Evolutionary conservation across 2,113 vertebrate genomes (phyloP), one percentile per base, ranked within the genome.

Genomic region (Danio rerio): DNA sequence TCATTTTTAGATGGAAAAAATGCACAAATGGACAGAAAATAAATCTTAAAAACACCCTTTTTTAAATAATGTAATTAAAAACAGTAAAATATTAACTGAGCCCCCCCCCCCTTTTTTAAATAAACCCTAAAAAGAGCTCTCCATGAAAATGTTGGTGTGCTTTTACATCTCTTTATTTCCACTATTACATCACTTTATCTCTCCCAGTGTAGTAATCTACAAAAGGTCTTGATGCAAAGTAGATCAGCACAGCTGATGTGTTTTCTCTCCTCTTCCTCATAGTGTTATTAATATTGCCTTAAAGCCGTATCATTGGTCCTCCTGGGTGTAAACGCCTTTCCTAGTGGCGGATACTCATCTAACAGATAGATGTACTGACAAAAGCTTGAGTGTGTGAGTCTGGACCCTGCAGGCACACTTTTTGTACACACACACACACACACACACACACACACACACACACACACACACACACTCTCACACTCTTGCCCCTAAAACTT

Each of bases 341-440:
- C 42, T 73, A 47, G 65, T 45, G n/a, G 42, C 9, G 5, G 15
- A 69, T 47, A n/a, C 71, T 2, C 50, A 53, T 72, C 13, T 73
- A 21, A n/a, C 16, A 21, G 71, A 73, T 73, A 42, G 31, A 73
- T n/a, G n/a, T 10, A 12, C 49, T 6, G 7, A 55, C 63, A 66
- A 43, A 66, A 40, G 40, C 9, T 0, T n/a, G 45, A 20, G 42
- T 50, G 58, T 77, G 55, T 59, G n/a, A 49, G 71, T 52, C 21
- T 78, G 61, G 13, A 53, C 58, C 76, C 76, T 50, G 13, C 58
- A 63, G 74, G 45, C 73, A 76, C n/a, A 76, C 73, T 73, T 7
- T n/a, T 74, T 5, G 1, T 31, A 31, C 31, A 31, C 31, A 31
- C 31, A 74, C 18, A 50, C 58, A 9, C 8, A 21, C 56, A 12